Evolutionary conservation across 2,888 invertebrate species (phyloP), one percentile per base, ranked within the genome.

Genomic region (Rhopalosiphum nymphaeae): DNA sequence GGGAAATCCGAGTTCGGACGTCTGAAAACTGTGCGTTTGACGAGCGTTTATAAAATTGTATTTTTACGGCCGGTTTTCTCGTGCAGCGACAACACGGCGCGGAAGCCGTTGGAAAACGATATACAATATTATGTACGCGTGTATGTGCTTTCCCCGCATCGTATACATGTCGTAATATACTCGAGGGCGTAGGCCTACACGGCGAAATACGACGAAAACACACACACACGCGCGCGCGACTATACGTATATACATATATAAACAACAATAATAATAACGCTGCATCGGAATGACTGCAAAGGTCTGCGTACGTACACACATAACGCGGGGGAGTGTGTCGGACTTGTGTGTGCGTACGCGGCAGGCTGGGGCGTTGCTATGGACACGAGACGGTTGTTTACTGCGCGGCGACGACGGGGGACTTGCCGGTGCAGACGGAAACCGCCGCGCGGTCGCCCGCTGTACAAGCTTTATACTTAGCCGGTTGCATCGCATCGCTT

Each of bases 351-450:
- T 21, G 26, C 42, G 26, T 25, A 88, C 87, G 87, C 36, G n/a
- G 16, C 44, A 56, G 42, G 56, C 53, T 90, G 94, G 94, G 90
- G 94, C 91, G 94, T 94, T 94, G 94, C 94, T 57, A 94, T 94
- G 94, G 94, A 94, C 94, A 94, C 94, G 61, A 94, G 94, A 94
- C 91, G 94, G 90, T 94, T 94, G 94, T 94, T 94, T 93, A 93
- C 92, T 49, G 67, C 92, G 87, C 92, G 93, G 25, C 93, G 89
- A 26, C 93, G 53, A 42, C 53, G 61, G 61, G 16, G 49, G 49
- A 61, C 88, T 29, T 26, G 84, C 92, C 85, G 85, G 29, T 91
- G 87, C 90, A 89, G 94, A 85, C 94, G 46, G 57, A 84, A n/a
- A 89, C 93, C 89, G 44, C 85, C 46, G 36, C 49, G 36, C 91